phyloP scores from a whole-genome alignment of 2,113 vertebrate species.

The Monopterus albus region DNA sequence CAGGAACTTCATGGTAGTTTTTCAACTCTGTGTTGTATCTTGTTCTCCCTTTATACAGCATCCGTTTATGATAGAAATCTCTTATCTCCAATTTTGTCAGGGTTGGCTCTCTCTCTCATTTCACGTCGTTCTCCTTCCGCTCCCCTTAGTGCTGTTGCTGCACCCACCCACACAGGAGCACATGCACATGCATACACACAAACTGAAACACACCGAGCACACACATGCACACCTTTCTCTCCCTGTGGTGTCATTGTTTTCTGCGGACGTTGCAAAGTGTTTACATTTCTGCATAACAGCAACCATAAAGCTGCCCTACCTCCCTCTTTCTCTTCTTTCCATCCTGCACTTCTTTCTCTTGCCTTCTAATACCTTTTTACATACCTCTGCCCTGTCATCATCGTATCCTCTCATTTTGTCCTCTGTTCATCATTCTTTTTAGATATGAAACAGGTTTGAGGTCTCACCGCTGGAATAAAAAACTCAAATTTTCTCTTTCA shows the following conservation, averaged over 20 bases:
- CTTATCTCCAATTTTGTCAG: constrained; percentile 37
- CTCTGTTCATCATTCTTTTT: constrained; percentile 28
- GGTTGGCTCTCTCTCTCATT: constrained; percentile 52
- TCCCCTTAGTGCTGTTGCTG: constrained; percentile 71
- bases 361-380: constrained; percentile 11
- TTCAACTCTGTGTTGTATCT: not conserved
- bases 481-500: constrained; percentile 67
- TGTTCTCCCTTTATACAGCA: constrained; percentile 17
- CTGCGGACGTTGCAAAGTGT: constrained; percentile 80
- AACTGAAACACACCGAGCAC: constrained; percentile 4
- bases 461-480: constrained; percentile 5
- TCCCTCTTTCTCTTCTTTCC: constrained; percentile 10
- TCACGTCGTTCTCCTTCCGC: constrained; percentile 66
- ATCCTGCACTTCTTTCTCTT: constrained; percentile 14
- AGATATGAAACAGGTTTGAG: constrained; percentile 20
- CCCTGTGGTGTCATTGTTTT: constrained; percentile 81
- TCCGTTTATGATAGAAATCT: constrained; percentile 52
- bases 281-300: constrained; percentile 82
- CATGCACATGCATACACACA: constrained; percentile 5
- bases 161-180: constrained; percentile 57
- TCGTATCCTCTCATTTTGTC: constrained; percentile 25
- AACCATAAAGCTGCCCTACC: constrained; percentile 70
- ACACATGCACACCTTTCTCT: constrained; percentile 58
- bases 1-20: not conserved
- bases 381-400: constrained; percentile 8